phyloP scores from a whole-genome alignment of 2,113 vertebrate genomes.

The Hyaena hyaena region DNA sequence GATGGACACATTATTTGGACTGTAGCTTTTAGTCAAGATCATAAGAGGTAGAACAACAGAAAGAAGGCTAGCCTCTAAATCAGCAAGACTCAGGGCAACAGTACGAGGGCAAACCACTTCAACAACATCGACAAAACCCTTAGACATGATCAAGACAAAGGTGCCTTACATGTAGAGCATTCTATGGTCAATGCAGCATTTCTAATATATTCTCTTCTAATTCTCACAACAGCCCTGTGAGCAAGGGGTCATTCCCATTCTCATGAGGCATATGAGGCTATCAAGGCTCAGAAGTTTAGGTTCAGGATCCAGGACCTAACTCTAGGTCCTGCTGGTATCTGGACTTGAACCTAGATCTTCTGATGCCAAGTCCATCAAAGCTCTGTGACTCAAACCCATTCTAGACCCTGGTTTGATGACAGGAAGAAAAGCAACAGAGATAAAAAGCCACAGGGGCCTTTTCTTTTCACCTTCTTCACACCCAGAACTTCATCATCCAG shows the following conservation, averaged over 20 bases:
- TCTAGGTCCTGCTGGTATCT: background rate
- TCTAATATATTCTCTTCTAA: background rate
- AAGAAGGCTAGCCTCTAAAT: background rate
- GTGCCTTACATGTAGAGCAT: background rate
- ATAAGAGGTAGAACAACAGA: background rate
- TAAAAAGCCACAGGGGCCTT: background rate
- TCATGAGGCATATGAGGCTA: background rate
- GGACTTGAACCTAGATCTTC: background rate
- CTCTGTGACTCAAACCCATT: background rate
- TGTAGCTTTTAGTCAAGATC: background rate
- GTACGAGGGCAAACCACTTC: background rate
- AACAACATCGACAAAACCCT: background rate
- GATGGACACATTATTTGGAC: background rate
- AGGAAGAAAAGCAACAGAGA: background rate
- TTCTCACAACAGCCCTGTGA: background rate
- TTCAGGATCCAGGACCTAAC: background rate
- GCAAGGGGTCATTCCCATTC: background rate
- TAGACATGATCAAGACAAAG: background rate
- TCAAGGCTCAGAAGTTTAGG: background rate
- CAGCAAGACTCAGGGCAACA: background rate
- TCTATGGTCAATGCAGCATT: accelerated
- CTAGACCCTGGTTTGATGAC: background rate
- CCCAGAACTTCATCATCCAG: background rate
- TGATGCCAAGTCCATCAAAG: background rate
- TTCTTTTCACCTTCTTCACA: background rate